phyloP scores from a whole-genome alignment of 2,888 invertebrate genomes.

The Azorinus chamasolen region DNA sequence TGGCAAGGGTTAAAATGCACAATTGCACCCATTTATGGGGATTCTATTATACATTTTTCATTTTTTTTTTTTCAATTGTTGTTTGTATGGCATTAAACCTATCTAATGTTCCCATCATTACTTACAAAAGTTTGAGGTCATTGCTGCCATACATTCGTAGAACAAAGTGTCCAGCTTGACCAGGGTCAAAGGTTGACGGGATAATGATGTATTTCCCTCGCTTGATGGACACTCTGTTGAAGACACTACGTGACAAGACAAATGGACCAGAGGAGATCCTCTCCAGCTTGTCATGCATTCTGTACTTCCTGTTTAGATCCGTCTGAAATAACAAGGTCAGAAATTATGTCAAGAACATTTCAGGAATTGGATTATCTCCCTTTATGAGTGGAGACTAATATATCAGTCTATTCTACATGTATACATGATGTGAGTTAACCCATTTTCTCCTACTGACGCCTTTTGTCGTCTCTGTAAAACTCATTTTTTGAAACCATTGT shows the following conservation, averaged over 20 bases:
- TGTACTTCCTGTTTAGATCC: slow-evolving; percentile 79
- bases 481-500: no score
- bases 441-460: no score
- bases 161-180: slow-evolving; percentile 69
- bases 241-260: slow-evolving; percentile 77
- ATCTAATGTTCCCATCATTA: slow-evolving; percentile 1
- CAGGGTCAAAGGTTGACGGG: slow-evolving; percentile 80
- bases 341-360: not conserved
- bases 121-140: slow-evolving; percentile 65
- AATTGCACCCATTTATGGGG: no score
- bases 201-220: slow-evolving; percentile 76
- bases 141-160: slow-evolving; percentile 71
- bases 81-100: no score
- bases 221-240: slow-evolving; percentile 70
- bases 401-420: not conserved
- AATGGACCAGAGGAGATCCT: slow-evolving; percentile 78
- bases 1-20: no score
- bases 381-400: not conserved
- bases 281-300: slow-evolving; percentile 80
- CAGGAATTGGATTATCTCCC: no score
- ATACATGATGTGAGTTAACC: no score
- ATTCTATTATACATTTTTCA: no score
- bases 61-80: no score
- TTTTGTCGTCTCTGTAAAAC: no score
- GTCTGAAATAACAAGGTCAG: slow-evolving; percentile 62